These are phyloP conservation scores for Brachionus rubens DNA, from an alignment of 1,140 invertebrate species.

Conservation along the genomic window DNA sequence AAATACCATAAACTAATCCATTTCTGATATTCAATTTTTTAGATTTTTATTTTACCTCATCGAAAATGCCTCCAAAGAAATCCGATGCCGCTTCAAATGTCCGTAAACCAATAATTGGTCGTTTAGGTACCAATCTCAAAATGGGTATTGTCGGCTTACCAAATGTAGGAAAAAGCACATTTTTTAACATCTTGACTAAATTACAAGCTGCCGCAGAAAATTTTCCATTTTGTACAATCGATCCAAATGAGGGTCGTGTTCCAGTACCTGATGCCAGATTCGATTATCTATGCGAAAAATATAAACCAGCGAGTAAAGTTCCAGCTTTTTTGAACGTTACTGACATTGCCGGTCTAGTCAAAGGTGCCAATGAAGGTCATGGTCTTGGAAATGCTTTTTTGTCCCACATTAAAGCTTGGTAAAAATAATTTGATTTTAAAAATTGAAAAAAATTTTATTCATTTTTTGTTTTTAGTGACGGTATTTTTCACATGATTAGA, in stretches of 20 bases:
- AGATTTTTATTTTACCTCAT: too few relatives aligned
- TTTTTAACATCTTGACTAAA: constrained; percentile 98
- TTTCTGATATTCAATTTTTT: too few relatives aligned
- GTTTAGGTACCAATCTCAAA: constrained; percentile 94
- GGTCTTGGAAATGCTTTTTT: constrained; percentile 97
- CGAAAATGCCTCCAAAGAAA: constrained; percentile 46
- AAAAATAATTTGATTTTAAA: neutral
- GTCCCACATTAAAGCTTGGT: constrained; percentile 92
- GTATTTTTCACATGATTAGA: constrained; percentile 96
- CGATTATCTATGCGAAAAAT: constrained; percentile 86
- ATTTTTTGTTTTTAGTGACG: constrained; percentile 65
- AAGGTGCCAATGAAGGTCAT: constrained; percentile 94
- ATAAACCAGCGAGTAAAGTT: constrained; percentile 92
- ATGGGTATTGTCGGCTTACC: constrained; percentile 91
- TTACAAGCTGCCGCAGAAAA: constrained; percentile 93
- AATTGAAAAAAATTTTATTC: neutral
- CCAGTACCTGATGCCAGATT: constrained; percentile 93
- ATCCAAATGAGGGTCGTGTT: constrained; percentile 98
- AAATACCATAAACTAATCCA: too few relatives aligned
- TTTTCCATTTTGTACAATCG: constrained; percentile 99
- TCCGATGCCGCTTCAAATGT: constrained; percentile 7
- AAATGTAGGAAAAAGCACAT: constrained; percentile 97
- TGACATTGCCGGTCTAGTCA: constrained; percentile 96
- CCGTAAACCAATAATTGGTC: constrained; percentile 72
- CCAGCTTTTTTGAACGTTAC: constrained; percentile 89